Base-by-base conservation (phyloP, 2,888 invertebrate species). In the Dynastes hyllus region DNA sequence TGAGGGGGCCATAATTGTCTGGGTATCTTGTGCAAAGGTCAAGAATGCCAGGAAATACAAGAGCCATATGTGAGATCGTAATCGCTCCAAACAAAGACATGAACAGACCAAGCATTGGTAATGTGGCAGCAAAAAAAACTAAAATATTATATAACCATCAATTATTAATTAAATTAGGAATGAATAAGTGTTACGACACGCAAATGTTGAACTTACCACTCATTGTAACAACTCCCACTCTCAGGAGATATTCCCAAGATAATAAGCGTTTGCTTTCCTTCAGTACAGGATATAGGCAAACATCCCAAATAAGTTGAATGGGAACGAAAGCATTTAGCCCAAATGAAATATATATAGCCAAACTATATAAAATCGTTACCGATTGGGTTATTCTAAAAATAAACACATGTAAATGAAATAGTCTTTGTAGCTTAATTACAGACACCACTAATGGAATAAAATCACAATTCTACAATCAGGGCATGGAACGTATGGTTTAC, bases 311-410 rank as follows among this genome's bases (percentile, higher is more conserved):
- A 37, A 77, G 32, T 8, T 58, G 32, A 37, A 77, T 58, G 11
- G 77, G 77, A 11, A 67, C 67, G 58, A 27, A 69, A 6, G 45
- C 69, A 58, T 77, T 66, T 8, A 77, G 66, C 5, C 45, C 67
- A n/a, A 51, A 77, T 51, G 77, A 77, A 32, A 58, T 67, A 29
- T 45, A 77, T 58, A 66, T 77, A 53, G 77, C 77, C 22, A 77
- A 58, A 11, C 67, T 69, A 40, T 77, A 77, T 29, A 55, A 45
- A 2, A 37, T 58, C n/a, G 55, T 77, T 13, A 77, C 53, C 16
- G 55, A 45, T 29, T 67, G 67, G 22, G 77, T 69, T 69, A 77
- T 55, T n/a, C 73, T 75, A n/a, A 61, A 75, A 29, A 22, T 27
- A 45, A 37, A 11, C 45, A 45, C 11, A 45, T 45, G 8, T 0